Evolutionary conservation across 2,797 vertebrate genomes (phyloP).

Genomic region (Cetoscarus ocellatus): DNA sequence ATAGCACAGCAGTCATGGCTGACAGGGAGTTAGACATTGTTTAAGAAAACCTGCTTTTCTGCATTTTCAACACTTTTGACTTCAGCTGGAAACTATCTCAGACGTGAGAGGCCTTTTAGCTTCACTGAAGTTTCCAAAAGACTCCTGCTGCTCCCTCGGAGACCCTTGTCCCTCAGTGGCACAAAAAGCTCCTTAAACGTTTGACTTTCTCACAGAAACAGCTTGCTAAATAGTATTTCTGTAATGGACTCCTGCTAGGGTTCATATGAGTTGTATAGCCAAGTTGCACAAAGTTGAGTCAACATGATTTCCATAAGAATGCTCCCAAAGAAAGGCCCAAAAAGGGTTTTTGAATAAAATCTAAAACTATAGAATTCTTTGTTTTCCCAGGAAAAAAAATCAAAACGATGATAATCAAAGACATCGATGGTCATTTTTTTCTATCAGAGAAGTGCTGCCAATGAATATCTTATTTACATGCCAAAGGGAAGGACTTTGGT

Average conservation of each 20-base stretch:
- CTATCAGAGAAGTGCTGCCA: conserved; percentile 88
- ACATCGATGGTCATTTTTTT: conserved; percentile 92
- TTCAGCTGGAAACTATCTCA: conserved; percentile 84
- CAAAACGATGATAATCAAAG: conserved; percentile 92
- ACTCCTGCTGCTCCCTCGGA: conserved; percentile 81
- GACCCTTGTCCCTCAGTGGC: conserved; percentile 76
- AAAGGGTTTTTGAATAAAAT: conserved; percentile 86
- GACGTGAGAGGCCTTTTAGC: conserved; percentile 79
- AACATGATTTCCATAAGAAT: conserved; percentile 91
- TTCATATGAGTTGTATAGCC: conserved; percentile 89
- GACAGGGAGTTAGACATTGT: conserved; percentile 73
- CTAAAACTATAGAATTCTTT: conserved; percentile 93
- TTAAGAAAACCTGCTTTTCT: conserved; percentile 78
- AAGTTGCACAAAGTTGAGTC: conserved; percentile 88
- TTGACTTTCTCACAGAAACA: conserved; percentile 91
- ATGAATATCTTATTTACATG: conserved; percentile 98
- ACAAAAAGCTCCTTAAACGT: conserved; percentile 84
- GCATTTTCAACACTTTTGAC: conserved; percentile 81
- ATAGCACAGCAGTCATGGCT: conserved; percentile 69
- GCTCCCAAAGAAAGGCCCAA: conserved; percentile 78
- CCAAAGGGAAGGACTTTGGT: conserved; percentile 87
- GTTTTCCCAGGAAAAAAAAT: conserved; percentile 82
- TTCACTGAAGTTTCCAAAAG: conserved; percentile 77
- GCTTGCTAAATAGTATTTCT: conserved; percentile 89
- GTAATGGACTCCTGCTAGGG: conserved; percentile 91